Evolutionary conservation across 2,888 invertebrate genomes (phyloP), one percentile per base, ranked within the genome.

Genomic region (Belgica antarctica): DNA sequence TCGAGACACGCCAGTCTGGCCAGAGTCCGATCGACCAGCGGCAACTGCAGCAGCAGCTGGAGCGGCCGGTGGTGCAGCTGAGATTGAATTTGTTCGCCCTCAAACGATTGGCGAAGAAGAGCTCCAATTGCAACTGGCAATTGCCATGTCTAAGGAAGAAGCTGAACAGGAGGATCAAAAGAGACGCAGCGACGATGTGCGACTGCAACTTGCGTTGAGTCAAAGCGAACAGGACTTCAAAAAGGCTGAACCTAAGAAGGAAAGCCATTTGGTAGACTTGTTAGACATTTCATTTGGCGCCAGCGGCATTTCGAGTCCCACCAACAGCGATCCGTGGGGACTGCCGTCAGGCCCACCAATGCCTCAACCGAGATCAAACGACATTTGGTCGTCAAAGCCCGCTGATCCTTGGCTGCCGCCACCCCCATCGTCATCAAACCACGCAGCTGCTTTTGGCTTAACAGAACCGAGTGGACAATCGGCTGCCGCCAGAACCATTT

Each of bases 81-180:
- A 95, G 75, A 82, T 96, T 74, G 97, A 97, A 82, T 87, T 91
- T 78, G 96, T 96, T 62, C 86, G 98, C 71, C 99, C 99, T 2
- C 91, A 96, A 75, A 97, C 97, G 0, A 92, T 93, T 0, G 97
- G 97, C 2, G 99, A 99, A 80, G 99, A 99, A 81, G 98, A 99
- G 80, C 84, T 99, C 73, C 99, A 99, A 81, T 83, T 99, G 74
- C 98, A 99, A 82, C 84, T 99, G 76, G 99, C 99, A 62, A 84
- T 99, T 78, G 99, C 98, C 70, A 96, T 99, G 94, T 95, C 95
- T 62, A 88, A 96, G 72, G 99, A 99, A 81, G 99, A 99, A 82
- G 96, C 96, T 28, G 98, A 99, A 77, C 90, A 95, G 75, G 96
- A 97, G 79, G 95, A 96, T 81, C 89, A 94, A 74, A 87, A 94